phyloP scores from a whole-genome alignment of 2,797 vertebrate species.

The Sparus aurata region DNA sequence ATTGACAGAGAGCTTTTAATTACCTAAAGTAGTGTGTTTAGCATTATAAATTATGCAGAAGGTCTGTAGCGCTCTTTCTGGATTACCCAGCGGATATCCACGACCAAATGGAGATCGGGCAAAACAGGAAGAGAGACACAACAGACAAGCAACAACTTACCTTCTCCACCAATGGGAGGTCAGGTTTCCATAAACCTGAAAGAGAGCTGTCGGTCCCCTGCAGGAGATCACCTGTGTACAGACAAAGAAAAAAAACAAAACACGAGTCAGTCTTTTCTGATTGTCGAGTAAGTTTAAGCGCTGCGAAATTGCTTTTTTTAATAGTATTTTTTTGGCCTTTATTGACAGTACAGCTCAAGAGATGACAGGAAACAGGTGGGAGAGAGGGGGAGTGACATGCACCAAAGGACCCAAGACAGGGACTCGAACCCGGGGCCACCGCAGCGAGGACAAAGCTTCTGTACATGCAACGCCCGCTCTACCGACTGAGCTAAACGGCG shows the following conservation, averaged over 20 bases:
- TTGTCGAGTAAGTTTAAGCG: neutral
- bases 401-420: too few relatives aligned
- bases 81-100: neutral
- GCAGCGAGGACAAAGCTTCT: too few relatives aligned
- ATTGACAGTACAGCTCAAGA: too few relatives aligned
- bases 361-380: too few relatives aligned
- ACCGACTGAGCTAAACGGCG: too few relatives aligned
- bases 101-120: neutral
- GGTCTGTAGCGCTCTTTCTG: neutral
- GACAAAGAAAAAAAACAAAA: slow-evolving; percentile 11
- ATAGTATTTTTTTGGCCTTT: too few relatives aligned
- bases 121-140: neutral
- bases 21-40: slow-evolving; percentile 45
- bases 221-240: slow-evolving; percentile 76
- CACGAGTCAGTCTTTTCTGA: slow-evolving; percentile 7
- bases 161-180: slow-evolving; percentile 79
- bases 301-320: slow-evolving; percentile 11
- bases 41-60: slow-evolving; percentile 31
- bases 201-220: slow-evolving; percentile 69
- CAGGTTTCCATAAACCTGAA: slow-evolving; percentile 82
- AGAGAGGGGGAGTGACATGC: too few relatives aligned
- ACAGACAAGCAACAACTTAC: slow-evolving; percentile 49
- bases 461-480: too few relatives aligned
- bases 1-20: slow-evolving; percentile 63
- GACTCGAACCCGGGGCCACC: too few relatives aligned